These are phyloP conservation scores for Cantharis nigra DNA, from an alignment of 2,888 invertebrate species.

Conservation along the genomic window DNA sequence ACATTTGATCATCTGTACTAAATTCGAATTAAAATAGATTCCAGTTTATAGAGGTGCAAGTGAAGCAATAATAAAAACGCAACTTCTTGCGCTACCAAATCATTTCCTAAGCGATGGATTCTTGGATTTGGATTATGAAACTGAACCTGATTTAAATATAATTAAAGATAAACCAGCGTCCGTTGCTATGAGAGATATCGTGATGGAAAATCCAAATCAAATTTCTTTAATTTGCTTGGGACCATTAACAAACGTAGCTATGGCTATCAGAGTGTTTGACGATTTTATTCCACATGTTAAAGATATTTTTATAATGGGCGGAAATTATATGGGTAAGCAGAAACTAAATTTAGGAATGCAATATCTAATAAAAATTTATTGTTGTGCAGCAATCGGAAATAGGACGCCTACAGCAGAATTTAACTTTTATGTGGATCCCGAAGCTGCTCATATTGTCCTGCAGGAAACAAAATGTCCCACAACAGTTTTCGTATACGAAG, in stretches of 20 bases:
- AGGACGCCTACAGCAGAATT: constrained; percentile 70
- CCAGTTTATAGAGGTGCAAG: constrained; percentile 71
- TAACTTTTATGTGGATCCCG: constrained; percentile 78
- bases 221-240: constrained; percentile 70
- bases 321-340: constrained; percentile 64
- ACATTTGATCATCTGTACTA: not conserved
- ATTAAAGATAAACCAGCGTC: constrained; percentile 56
- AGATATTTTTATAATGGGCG: constrained; percentile 78
- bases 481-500: constrained; percentile 72
- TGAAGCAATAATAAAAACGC: constrained; percentile 51
- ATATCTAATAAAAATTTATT: not conserved
- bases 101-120: constrained; percentile 75
- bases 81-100: constrained; percentile 47
- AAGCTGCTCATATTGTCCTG: constrained; percentile 75
- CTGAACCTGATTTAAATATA: constrained; percentile 37
- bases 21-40: constrained; percentile 57
- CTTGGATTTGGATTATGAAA: constrained; percentile 60
- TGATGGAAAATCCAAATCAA: constrained; percentile 61
- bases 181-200: constrained; percentile 63
- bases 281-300: constrained; percentile 66
- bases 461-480: constrained; percentile 62
- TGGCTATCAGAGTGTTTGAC: constrained; percentile 72
- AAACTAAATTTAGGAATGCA: not conserved
- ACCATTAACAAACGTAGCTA: constrained; percentile 78
- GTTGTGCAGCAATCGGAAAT: constrained; percentile 63